Percentiles rank a stretch among this genome's conserved stretches.
Conservation (phyloP, 2,888 invertebrate genomes). For the Tetranychus truncatus region DNA sequence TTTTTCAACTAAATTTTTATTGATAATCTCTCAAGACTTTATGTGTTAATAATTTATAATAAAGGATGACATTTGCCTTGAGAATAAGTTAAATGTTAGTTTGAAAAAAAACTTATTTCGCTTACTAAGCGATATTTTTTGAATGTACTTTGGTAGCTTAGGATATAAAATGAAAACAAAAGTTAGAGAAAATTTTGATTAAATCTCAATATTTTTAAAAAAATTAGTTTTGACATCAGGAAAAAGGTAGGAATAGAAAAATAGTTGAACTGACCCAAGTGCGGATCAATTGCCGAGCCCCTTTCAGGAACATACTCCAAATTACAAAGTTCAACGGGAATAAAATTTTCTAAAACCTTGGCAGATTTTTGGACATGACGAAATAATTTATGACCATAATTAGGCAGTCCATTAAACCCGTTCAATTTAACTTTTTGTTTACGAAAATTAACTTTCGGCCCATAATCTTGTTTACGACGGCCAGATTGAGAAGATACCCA, state of each 20-base stretch:
- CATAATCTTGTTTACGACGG: conserved; percentile 88
- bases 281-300: conserved; percentile 90
- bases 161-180: no score
- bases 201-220: not conserved
- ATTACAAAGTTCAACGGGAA: conserved; percentile 80
- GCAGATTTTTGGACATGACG: conserved; percentile 41
- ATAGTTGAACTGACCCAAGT: conserved; percentile 40
- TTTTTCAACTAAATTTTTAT: no score
- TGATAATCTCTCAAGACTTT: no score
- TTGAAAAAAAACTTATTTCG: no score
- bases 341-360: conserved; percentile 57
- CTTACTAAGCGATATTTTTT: no score
- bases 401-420: conserved; percentile 68
- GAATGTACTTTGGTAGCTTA: no score
- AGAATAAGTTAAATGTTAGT: no score
- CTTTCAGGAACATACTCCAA: conserved; percentile 69
- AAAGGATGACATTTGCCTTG: no score
- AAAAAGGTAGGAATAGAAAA: not conserved
- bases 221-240: not conserved
- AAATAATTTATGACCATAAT: not conserved
- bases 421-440: conserved; percentile 60
- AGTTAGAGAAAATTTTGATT: not conserved
- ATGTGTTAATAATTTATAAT: no score
- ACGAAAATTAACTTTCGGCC: conserved; percentile 96
- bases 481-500: conserved; percentile 93